Conservation (phyloP, 1,140 invertebrate species). For the Leptinotarsa defecta region DNA sequence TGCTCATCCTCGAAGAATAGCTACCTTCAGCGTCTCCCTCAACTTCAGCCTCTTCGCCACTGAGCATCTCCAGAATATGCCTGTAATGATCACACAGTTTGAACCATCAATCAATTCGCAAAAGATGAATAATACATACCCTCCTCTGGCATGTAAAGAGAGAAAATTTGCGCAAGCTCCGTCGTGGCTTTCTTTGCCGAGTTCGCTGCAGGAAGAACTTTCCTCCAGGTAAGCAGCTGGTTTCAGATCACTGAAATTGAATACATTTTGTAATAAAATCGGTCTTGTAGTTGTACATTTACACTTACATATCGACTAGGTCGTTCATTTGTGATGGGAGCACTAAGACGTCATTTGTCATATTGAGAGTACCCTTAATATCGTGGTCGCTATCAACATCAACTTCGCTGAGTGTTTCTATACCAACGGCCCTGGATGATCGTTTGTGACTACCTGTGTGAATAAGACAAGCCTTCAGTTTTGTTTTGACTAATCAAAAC, state of each 20-base stretch:
- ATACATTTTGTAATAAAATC: background rate
- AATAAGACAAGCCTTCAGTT: background rate
- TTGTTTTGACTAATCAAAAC: too few species aligned
- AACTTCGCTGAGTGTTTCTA: slow-evolving; percentile 49
- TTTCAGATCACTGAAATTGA: slow-evolving; percentile 40
- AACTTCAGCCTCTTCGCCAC: slow-evolving; percentile 69
- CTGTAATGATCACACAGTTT: slow-evolving; percentile 34
- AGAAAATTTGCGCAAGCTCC: slow-evolving; percentile 47
- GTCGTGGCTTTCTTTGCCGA: slow-evolving; percentile 49
- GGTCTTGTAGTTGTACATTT: background rate
- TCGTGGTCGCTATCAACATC: slow-evolving; percentile 54
- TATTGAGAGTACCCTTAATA: slow-evolving; percentile 42
- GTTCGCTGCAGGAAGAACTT: slow-evolving; percentile 55
- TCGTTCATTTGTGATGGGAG: slow-evolving; percentile 46
- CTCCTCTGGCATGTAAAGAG: slow-evolving; percentile 43
- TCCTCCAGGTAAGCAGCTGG: slow-evolving; percentile 52
- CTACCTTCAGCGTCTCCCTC: slow-evolving; percentile 63
- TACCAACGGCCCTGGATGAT: slow-evolving; percentile 34
- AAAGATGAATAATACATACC: slow-evolving; percentile 35
- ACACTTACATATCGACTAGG: slow-evolving; percentile 31
- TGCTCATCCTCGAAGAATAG: slow-evolving; percentile 86
- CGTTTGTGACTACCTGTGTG: slow-evolving; percentile 27
- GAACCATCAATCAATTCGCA: too few species aligned
- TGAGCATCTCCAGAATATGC: slow-evolving; percentile 67
- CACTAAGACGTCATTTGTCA: slow-evolving; percentile 42